These are phyloP conservation scores for human (Homo sapiens) DNA, from an alignment of 2,113 vertebrate species.

Conservation along the genomic window DNA sequence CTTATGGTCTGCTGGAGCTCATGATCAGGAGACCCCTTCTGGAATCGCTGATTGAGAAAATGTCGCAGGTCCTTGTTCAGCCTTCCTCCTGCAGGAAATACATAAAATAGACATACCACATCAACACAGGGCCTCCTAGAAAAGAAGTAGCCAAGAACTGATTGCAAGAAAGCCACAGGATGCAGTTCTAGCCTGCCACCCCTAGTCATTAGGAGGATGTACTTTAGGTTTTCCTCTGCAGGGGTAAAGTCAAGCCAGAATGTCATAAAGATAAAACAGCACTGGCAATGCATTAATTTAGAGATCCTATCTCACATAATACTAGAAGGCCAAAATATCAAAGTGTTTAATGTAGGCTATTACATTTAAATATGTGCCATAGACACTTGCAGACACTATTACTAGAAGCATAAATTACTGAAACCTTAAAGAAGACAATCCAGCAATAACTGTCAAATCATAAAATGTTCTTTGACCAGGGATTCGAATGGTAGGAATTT, in stretches of 20 bases:
- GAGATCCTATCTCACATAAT: not conserved
- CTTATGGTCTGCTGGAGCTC: conserved; percentile 97
- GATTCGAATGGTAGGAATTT: not conserved
- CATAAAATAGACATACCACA: conserved; percentile 70
- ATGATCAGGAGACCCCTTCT: conserved; percentile 96
- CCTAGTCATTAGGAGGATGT: not conserved
- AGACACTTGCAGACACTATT: not conserved
- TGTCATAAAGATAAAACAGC: not conserved
- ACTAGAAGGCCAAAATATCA: not conserved
- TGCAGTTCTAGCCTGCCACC: not conserved
- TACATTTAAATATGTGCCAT: not conserved
- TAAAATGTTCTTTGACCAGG: not conserved
- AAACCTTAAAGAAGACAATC: not conserved
- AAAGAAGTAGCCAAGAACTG: not conserved
- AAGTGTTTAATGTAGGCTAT: not conserved
- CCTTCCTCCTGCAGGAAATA: conserved; percentile 89
- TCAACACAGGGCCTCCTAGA: conserved; percentile 47
- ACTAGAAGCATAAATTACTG: not conserved
- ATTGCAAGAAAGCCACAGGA: not conserved
- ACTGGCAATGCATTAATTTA: not conserved
- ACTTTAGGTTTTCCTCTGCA: not conserved
- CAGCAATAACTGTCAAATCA: not conserved
- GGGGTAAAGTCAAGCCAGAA: not conserved
- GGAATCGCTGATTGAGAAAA: conserved; percentile 97
- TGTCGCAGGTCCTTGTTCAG: conserved; percentile 97